Evolutionary conservation across 2,113 vertebrate species (phyloP), one percentile per base, ranked within the genome.

Genomic region (Dipodomys ordii): DNA sequence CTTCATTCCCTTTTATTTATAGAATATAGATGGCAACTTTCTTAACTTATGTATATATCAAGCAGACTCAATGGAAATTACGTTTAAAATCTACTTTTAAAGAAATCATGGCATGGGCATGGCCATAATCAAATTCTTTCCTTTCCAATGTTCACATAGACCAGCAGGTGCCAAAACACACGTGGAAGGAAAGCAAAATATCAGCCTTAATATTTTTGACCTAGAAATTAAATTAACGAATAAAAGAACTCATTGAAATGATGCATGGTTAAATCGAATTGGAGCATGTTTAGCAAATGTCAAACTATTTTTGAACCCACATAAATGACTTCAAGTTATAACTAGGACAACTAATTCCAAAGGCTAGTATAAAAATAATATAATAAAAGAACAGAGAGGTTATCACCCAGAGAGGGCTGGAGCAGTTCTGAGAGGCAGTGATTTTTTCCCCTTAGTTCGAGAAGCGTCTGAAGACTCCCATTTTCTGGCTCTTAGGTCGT

Each of bases 1-100:
- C 62, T 62, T 83, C 46, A 71, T 93, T 84, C 46, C 25, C 28
- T 91, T 88, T 95, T 94, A 91, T 83, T 93, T 91, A 94, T 79
- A 69, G 67, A 91, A 95, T 90, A 46, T 88, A 93, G 67, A 90
- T 77, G 35, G 20, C 57, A 64, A 44, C 60, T 60, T 94, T 91
- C 35, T 74, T 92, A 65, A 28, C 44, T 84, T 82, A 76, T 80
- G 3, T 15, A 80, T 85, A 22, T 85, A 25, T 93, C 32, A 76
- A 82, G 91, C 11, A 95, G 39, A 87, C 20, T 80, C 68, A 77
- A 87, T 62, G 74, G 7, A 92, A 91, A 64, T 84, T 79, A 57
- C 65, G 46, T 79, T 95, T 83, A 71, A 89, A 81, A 49, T 77
- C 86, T 91, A 65, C n/a, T 89, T 60, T 78, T 84, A 83, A 72